A percentile compares a stretch with the other conserved stretches of the same genome.
phyloP scores from a whole-genome alignment of 2,113 vertebrate species.

The Apus apus region DNA sequence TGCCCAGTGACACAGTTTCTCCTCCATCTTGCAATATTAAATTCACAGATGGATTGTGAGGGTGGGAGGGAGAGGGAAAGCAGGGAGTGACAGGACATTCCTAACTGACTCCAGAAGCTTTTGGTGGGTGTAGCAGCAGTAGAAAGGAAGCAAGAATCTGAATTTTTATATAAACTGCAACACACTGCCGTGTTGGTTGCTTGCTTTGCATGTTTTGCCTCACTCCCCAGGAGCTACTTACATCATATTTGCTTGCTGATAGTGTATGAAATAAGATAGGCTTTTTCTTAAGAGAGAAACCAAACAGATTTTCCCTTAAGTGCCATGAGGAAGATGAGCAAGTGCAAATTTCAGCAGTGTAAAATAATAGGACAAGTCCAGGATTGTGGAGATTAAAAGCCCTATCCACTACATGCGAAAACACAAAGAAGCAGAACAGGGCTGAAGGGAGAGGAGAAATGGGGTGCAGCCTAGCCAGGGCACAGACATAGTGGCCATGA shows the following conservation, averaged over 20 bases:
- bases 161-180: background rate
- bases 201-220: background rate
- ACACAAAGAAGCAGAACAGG: background rate
- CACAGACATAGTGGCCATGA: background rate
- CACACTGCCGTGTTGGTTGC: background rate
- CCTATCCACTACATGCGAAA: background rate
- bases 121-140: background rate
- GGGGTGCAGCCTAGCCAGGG: background rate
- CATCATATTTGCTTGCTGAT: background rate
- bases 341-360: background rate
- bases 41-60: background rate
- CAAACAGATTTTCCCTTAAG: background rate
- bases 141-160: background rate
- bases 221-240: background rate
- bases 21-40: background rate
- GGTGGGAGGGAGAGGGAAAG: background rate
- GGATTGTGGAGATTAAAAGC: background rate
- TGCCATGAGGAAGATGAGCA: background rate
- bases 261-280: background rate
- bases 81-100: accelerated
- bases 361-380: background rate
- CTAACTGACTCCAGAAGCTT: background rate
- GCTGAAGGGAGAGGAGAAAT: background rate
- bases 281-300: background rate
- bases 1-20: background rate